These are phyloP conservation scores for Phorcus lineatus DNA, from an alignment of 2,888 invertebrate genomes.

Conservation along the genomic window DNA sequence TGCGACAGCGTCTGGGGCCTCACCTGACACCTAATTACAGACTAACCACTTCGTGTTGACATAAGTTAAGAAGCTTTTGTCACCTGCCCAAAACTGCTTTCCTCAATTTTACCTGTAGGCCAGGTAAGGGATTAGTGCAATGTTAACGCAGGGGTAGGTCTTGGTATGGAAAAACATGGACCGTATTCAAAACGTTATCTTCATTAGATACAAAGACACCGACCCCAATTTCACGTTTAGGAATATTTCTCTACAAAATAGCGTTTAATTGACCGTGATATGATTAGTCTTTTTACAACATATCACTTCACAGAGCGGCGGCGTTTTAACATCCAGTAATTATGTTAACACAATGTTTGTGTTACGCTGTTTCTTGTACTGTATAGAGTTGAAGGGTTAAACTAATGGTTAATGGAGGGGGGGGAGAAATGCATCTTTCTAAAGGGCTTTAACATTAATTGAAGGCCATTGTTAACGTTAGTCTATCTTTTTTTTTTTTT, in stretches of 20 bases:
- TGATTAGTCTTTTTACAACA: not conserved
- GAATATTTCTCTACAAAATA: too few species aligned
- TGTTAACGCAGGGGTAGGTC: not conserved
- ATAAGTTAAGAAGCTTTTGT: not conserved
- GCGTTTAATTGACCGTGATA: not conserved
- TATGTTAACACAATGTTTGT: not conserved
- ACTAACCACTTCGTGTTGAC: not conserved
- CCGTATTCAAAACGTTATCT: not conserved
- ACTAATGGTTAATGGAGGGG: too few species aligned
- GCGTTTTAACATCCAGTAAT: not conserved
- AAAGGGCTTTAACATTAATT: too few species aligned
- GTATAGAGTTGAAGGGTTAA: too few species aligned
- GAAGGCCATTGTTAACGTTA: too few species aligned
- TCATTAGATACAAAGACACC: not conserved
- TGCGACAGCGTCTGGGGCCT: not conserved
- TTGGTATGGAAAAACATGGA: not conserved
- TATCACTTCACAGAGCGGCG: too few species aligned
- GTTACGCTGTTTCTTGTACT: too few species aligned
- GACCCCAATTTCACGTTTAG: not conserved
- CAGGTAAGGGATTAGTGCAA: not conserved
- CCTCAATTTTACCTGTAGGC: not conserved
- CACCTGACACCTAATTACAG: not conserved
- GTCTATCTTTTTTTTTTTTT: too few species aligned
- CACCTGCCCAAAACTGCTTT: not conserved
- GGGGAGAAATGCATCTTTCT: too few species aligned